These are phyloP conservation scores for Apostichopus leukothele DNA, from an alignment of 53 echinoderm and acorn worm species.

Conservation along the genomic window DNA sequence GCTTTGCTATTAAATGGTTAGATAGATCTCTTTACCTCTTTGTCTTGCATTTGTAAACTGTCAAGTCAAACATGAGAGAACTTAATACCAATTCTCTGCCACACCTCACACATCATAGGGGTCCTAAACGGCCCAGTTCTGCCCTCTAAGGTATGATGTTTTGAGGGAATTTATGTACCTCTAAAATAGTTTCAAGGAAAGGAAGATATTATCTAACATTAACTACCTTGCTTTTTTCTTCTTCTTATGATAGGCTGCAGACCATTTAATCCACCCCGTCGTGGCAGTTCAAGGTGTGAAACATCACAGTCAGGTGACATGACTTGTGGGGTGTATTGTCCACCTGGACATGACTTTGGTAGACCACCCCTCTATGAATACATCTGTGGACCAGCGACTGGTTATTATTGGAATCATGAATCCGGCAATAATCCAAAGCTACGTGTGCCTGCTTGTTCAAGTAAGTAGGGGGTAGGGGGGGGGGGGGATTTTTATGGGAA, in stretches of 20 bases:
- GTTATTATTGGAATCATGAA: conserved; percentile 23
- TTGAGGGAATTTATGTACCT: no score
- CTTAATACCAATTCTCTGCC: no score
- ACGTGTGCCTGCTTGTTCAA: conserved; percentile 33
- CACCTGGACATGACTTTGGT: conserved; percentile 26
- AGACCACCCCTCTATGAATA: conserved; percentile 26
- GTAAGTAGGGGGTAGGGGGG: background rate
- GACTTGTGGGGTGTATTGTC: conserved; percentile 3
- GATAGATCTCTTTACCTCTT: no score
- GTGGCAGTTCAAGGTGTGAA: background rate
- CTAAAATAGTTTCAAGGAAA: no score
- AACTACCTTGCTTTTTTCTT: background rate
- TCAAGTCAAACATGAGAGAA: no score
- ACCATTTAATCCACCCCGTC: background rate
- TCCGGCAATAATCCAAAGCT: conserved; percentile 11
- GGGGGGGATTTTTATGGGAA: background rate
- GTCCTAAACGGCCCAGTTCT: no score
- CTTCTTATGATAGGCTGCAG: background rate
- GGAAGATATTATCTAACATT: no score
- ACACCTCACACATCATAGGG: no score
- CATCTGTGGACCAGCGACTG: conserved; percentile 23
- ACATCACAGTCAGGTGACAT: background rate
- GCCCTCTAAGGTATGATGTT: no score
- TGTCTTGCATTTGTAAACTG: no score
- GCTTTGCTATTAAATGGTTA: no score